Percentiles rank a stretch among this genome's conserved stretches.
Conservation (phyloP, 2,888 invertebrate species). For the Antheraea assamensis region DNA sequence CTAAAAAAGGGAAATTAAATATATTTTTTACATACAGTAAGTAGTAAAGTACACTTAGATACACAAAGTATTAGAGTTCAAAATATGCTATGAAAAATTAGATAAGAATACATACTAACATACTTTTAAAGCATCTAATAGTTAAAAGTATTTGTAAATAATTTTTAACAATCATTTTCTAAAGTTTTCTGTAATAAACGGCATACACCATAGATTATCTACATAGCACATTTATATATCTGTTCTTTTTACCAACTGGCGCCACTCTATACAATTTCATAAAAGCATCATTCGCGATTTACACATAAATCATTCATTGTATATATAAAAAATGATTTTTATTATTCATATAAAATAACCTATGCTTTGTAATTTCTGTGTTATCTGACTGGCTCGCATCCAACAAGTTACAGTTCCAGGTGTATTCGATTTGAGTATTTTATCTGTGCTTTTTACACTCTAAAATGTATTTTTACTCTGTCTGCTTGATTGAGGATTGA, state of each 20-base stretch:
- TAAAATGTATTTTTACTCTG: slow-evolving; percentile 61
- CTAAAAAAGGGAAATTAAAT: not conserved
- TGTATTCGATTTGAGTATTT: slow-evolving; percentile 55
- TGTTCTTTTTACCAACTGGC: slow-evolving; percentile 7
- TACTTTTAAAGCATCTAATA: too few relatives aligned
- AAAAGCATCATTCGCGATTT: slow-evolving; percentile 6
- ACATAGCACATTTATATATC: not conserved
- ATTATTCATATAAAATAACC: slow-evolving; percentile 22
- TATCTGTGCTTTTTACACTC: slow-evolving; percentile 57
- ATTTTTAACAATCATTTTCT: too few relatives aligned
- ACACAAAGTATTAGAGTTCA: not conserved
- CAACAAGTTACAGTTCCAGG: slow-evolving; percentile 57
- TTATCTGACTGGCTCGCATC: slow-evolving; percentile 60
- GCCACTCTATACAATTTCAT: slow-evolving; percentile 5
- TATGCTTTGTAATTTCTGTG: slow-evolving; percentile 25
- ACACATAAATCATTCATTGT: slow-evolving; percentile 16
- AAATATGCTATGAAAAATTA: not conserved
- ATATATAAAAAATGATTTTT: slow-evolving; percentile 16
- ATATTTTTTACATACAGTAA: not conserved
- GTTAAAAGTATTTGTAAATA: too few relatives aligned
- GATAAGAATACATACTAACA: too few relatives aligned
- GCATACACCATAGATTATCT: not conserved
- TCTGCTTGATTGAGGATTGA: slow-evolving; percentile 54
- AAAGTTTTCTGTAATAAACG: too few relatives aligned
- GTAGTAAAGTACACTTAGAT: not conserved